A percentile compares a stretch with the other conserved stretches of the same genome.
phyloP scores from a whole-genome alignment of 2,888 invertebrate species.

The Oligia fasciuncula region DNA sequence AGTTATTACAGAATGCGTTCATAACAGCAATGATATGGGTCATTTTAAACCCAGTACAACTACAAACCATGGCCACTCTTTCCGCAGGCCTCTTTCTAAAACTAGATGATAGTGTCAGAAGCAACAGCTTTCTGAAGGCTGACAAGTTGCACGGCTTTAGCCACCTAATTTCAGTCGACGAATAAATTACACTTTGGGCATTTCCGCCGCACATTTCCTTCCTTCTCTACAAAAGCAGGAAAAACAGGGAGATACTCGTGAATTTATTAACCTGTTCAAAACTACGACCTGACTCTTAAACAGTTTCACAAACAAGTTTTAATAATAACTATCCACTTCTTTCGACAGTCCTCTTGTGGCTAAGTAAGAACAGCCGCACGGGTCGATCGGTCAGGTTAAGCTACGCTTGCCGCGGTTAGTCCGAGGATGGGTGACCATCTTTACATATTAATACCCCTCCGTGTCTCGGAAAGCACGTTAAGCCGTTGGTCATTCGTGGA shows the following conservation, averaged over 20 bases:
- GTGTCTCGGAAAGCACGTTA: too few species aligned
- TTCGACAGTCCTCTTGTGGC: neutral
- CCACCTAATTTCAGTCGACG: neutral
- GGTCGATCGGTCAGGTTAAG: too few species aligned
- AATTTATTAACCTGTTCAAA: slow-evolving; percentile 8
- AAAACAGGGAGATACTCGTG: neutral
- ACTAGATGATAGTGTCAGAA: neutral
- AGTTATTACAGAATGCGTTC: neutral
- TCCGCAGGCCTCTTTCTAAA: neutral
- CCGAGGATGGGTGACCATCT: too few species aligned
- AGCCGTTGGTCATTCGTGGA: too few species aligned
- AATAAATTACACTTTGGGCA: neutral
- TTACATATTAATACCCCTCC: too few species aligned
- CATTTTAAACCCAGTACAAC: neutral
- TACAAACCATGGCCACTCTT: neutral
- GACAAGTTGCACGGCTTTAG: neutral
- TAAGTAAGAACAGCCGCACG: too few species aligned
- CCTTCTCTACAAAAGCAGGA: neutral
- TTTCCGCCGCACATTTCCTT: neutral
- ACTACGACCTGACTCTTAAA: neutral
- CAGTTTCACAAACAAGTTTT: neutral
- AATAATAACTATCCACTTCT: neutral
- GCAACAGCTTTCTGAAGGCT: neutral
- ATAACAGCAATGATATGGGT: neutral
- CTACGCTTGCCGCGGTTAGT: too few species aligned